Evolutionary conservation across 2,888 invertebrate genomes (phyloP).

Genomic region (Eristalis pertinax): DNA sequence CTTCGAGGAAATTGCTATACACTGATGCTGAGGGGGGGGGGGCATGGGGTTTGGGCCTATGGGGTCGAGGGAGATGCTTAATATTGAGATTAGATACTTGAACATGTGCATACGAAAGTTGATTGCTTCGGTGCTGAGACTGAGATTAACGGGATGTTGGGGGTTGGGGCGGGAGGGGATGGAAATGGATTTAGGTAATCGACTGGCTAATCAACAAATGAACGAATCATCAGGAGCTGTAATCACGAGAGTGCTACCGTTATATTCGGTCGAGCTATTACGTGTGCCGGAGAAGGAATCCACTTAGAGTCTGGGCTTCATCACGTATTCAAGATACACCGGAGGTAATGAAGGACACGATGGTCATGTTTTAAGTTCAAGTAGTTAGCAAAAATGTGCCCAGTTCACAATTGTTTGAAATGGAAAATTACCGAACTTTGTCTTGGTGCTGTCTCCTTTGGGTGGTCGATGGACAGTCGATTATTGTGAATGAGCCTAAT

Average conservation of each 20-base stretch:
- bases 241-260: neutral
- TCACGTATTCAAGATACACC: neutral
- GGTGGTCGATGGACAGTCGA: too few relatives aligned
- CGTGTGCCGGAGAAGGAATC: neutral
- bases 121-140: neutral
- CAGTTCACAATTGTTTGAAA: neutral
- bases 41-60: neutral
- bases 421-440: too few relatives aligned
- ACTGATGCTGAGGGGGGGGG: neutral
- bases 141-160: neutral
- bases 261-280: neutral
- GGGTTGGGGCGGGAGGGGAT: neutral
- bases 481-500: too few relatives aligned
- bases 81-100: neutral
- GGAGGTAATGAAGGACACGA: neutral
- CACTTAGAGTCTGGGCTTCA: neutral
- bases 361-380: neutral
- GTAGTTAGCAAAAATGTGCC: neutral
- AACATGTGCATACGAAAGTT: neutral
- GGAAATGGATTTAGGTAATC: neutral
- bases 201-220: neutral
- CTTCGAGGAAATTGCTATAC: neutral
- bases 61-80: neutral
- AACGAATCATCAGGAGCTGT: neutral
- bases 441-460: too few relatives aligned